Percentiles rank a stretch among this genome's conserved stretches.
Evolutionary conservation across 2,113 vertebrate species (phyloP).

Genomic region (Taxidea taxus): DNA sequence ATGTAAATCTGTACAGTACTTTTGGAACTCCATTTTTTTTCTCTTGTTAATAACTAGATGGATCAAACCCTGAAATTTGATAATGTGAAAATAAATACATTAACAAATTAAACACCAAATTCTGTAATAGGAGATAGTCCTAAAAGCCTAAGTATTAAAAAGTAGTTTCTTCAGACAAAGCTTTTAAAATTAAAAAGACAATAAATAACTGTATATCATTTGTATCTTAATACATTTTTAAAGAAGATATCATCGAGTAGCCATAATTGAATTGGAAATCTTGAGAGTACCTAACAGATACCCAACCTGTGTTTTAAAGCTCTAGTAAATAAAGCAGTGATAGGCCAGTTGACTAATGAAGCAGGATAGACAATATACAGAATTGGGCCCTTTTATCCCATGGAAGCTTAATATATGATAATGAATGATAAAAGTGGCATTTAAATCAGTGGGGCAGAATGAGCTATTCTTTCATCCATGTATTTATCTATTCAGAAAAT

Average conservation of each 20-base stretch:
- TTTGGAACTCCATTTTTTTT: neutral
- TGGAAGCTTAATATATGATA: conserved; percentile 45
- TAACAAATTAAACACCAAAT: neutral
- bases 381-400: neutral
- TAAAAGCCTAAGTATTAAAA: conserved; percentile 22
- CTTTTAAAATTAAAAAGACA: neutral
- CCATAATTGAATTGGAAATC: neutral
- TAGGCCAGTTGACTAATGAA: neutral
- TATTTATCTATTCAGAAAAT: conserved; percentile 51
- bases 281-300: neutral
- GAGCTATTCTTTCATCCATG: conserved; percentile 35
- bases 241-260: neutral
- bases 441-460: conserved; percentile 33
- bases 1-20: neutral
- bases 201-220: neutral
- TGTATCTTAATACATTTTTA: neutral
- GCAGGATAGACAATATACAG: neutral
- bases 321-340: neutral
- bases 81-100: neutral
- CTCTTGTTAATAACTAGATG: neutral
- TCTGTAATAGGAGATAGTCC: neutral
- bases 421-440: conserved; percentile 56
- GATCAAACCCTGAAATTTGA: neutral
- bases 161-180: neutral
- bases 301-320: neutral